phyloP scores from a whole-genome alignment of 2,113 vertebrate species.

The Tachysurus vachellii region DNA sequence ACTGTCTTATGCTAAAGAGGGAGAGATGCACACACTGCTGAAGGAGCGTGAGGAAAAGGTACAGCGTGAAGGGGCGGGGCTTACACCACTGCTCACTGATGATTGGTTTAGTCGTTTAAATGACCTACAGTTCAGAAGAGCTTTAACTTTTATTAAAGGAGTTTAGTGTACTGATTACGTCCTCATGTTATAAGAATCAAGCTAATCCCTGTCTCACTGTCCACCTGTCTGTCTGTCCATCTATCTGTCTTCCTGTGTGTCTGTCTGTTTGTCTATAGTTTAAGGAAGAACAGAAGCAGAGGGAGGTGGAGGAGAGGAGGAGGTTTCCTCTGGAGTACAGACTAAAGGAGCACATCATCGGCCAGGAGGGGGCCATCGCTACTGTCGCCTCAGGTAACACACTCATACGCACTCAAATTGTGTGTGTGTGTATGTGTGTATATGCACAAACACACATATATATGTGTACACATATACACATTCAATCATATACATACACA shows the following conservation, averaged over 20 bases:
- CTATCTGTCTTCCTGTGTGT: not conserved
- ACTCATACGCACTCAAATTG: not conserved
- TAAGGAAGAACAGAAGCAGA: conserved; percentile 76
- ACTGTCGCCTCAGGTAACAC: conserved; percentile 87
- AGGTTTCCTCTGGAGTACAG: conserved; percentile 90
- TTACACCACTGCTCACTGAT: not conserved
- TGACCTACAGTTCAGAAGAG: not conserved
- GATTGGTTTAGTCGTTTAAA: not conserved
- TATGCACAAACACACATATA: not conserved
- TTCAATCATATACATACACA: not conserved
- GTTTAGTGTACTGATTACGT: not conserved
- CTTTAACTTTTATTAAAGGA: not conserved
- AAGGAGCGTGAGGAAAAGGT: conserved; percentile 84
- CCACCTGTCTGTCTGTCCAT: not conserved
- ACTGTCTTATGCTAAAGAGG: conserved; percentile 86
- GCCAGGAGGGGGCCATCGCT: conserved; percentile 92
- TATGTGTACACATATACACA: not conserved
- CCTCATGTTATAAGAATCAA: not conserved
- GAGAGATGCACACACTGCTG: conserved; percentile 82
- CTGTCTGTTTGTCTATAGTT: conserved; percentile 20
- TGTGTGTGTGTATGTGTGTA: not conserved
- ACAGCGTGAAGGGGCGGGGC: conserved; percentile 2
- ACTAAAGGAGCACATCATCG: conserved; percentile 92
- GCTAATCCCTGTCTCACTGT: not conserved
- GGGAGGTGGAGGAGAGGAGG: conserved; percentile 85